Evolutionary conservation across 2,888 invertebrate genomes (phyloP), one percentile per base, ranked within the genome.

Genomic region (Melipona bicolor): DNA sequence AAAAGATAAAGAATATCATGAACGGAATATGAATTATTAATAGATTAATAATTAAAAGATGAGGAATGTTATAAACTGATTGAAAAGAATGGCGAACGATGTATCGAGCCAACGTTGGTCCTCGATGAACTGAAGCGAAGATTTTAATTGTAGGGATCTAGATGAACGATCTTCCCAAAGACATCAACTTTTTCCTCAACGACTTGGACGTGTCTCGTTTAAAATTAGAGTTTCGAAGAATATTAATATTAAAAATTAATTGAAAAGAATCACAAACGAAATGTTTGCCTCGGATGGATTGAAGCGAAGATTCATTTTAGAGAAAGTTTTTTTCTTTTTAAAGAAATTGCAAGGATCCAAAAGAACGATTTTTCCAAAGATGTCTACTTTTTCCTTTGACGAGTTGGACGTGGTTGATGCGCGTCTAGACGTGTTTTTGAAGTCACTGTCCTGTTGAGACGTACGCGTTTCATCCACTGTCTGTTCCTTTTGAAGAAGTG

Each of bases 361-460:
- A 70, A 54, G 36, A 36, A n/a, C 36, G 13, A 70, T n/a, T 9
- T 21, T 17, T n/a, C 69, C 21, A 69, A 52, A 69, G 32, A 69
- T 69, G 52, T 69, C 50, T 43, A 4, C 11, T 21, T 15, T 67
- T 19, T 49, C 49, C n/a, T 24, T 27, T 5, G 3, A 21, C 49
- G 15, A 4, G 1, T 13, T 32, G 17, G 21, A 21, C 9, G 15
- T 19, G 21, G 5, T 21, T 6, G 52, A 27, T 54, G n/a, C 2
- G 24, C 0, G 21, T n/a, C 27, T 52, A 32, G 52, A 70, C 70
- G 27, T 17, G 70, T 32, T 32, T 36, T 54, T 50, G 36, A 27
- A n/a, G 54, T 56, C 17, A n/a, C 36, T 56, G n/a, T 56, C 56
- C 13, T n/a, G 56, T 32, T 17, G 54, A 70, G 21, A 27, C 43